phyloP scores from a whole-genome alignment of 1,140 invertebrate species.

The Saxidomus purpurata region DNA sequence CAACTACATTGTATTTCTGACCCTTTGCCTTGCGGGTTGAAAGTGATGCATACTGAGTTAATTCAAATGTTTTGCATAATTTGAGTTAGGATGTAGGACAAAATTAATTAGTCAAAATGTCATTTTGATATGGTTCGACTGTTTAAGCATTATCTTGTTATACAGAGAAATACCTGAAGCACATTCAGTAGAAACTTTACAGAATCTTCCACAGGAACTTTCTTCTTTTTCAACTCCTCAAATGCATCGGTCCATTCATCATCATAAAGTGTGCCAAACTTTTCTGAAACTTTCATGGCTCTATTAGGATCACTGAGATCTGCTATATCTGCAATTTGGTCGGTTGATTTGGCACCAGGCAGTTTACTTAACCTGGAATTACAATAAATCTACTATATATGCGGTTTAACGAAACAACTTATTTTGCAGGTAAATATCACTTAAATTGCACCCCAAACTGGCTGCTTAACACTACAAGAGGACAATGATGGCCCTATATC shows the following conservation, averaged over 20 bases:
- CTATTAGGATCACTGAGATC: slow-evolving; percentile 61
- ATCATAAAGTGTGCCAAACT: slow-evolving; percentile 47
- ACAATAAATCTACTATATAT: too few species aligned
- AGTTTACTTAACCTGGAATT: slow-evolving; percentile 54
- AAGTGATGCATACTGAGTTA: too few species aligned
- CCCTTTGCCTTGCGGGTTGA: too few species aligned
- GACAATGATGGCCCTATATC: background rate
- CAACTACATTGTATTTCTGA: too few species aligned
- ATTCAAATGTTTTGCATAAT: too few species aligned
- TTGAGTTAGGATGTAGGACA: too few species aligned
- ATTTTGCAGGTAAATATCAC: too few species aligned
- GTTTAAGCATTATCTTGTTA: too few species aligned
- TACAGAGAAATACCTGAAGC: background rate
- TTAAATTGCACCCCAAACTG: too few species aligned
- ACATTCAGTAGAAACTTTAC: background rate
- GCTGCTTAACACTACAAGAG: background rate
- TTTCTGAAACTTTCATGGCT: slow-evolving; percentile 53
- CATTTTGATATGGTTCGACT: too few species aligned
- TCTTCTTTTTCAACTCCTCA: slow-evolving; percentile 36
- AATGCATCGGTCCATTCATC: slow-evolving; percentile 66
- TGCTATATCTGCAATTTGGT: slow-evolving; percentile 50
- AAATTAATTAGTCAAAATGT: too few species aligned
- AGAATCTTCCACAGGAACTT: background rate
- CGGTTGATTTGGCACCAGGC: slow-evolving; percentile 16
- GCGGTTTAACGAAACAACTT: too few species aligned